These are phyloP conservation scores for Ceratitis capitata DNA, from an alignment of 1,140 invertebrate genomes.

Conservation along the genomic window DNA sequence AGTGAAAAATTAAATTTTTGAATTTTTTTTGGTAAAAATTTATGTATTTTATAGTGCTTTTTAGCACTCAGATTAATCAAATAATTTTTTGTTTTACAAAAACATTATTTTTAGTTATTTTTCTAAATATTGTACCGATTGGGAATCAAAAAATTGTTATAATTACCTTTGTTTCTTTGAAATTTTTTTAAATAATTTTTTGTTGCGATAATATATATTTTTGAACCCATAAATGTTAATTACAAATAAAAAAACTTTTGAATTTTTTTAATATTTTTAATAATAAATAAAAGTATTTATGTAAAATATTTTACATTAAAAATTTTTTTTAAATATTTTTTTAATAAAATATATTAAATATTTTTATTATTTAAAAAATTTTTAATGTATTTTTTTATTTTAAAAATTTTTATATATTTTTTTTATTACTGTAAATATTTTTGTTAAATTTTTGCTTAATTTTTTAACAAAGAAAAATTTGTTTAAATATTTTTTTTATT, in stretches of 20 bases:
- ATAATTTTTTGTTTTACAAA: too few relatives aligned
- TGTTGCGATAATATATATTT: not conserved
- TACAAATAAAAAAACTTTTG: too few relatives aligned
- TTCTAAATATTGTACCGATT: too few relatives aligned
- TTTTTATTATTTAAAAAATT: too few relatives aligned
- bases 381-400: not conserved
- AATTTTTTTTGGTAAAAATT: not conserved
- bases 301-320: too few relatives aligned
- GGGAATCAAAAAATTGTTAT: too few relatives aligned
- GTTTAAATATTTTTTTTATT: not conserved
- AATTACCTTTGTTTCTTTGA: too few relatives aligned
- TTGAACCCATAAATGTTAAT: too few relatives aligned
- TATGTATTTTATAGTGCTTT: not conserved
- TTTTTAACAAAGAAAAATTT: not conserved
- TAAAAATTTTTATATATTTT: not conserved
- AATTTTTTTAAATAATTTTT: too few relatives aligned
- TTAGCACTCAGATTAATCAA: too few relatives aligned
- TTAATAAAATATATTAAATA: not conserved
- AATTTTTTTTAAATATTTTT: not conserved
- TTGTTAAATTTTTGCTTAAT: not conserved
- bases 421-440: not conserved
- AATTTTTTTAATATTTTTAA: not conserved
- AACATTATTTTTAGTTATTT: too few relatives aligned
- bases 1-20: not conserved
- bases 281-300: too few relatives aligned